phyloP scores from a whole-genome alignment of 1,140 invertebrate species.

The Macrostomum lignano region DNA sequence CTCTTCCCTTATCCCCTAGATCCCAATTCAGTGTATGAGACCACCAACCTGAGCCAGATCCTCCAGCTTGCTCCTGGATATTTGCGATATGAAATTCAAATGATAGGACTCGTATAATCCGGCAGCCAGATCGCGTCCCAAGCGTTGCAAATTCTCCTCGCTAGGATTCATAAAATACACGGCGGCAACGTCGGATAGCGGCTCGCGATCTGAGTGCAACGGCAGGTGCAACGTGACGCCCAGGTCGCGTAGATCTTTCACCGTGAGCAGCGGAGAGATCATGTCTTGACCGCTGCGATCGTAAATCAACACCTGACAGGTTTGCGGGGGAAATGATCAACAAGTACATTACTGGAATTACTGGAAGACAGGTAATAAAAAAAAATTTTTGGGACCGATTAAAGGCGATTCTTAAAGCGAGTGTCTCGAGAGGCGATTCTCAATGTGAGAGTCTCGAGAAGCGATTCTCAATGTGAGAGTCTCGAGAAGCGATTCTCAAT shows the following conservation, averaged over 20 bases:
- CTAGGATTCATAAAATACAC: conserved; percentile 93
- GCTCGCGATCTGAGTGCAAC: conserved; percentile 58
- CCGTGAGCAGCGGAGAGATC: conserved; percentile 72
- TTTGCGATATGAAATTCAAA: conserved; percentile 85
- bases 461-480: too few species aligned
- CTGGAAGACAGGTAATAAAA: too few species aligned
- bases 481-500: too few species aligned
- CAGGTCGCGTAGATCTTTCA: conserved; percentile 73
- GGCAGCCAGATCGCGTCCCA: conserved; percentile 39
- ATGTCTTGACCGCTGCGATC: conserved; percentile 86
- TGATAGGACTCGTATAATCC: conserved; percentile 77
- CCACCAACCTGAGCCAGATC: conserved; percentile 43
- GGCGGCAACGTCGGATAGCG: conserved; percentile 85
- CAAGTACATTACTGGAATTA: too few species aligned
- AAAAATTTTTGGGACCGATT: too few species aligned
- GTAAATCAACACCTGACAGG: conserved; percentile 55
- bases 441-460: too few species aligned
- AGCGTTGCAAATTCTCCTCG: conserved; percentile 67
- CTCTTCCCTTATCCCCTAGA: too few species aligned
- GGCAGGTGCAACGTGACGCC: conserved; percentile 89
- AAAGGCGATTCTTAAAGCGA: too few species aligned
- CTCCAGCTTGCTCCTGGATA: conserved; percentile 70
- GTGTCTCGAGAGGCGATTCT: too few species aligned
- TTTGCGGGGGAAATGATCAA: too few species aligned
- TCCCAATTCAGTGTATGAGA: too few species aligned